Base-by-base conservation (phyloP, 2,888 invertebrate genomes). In the Drosophila mimetica region DNA sequence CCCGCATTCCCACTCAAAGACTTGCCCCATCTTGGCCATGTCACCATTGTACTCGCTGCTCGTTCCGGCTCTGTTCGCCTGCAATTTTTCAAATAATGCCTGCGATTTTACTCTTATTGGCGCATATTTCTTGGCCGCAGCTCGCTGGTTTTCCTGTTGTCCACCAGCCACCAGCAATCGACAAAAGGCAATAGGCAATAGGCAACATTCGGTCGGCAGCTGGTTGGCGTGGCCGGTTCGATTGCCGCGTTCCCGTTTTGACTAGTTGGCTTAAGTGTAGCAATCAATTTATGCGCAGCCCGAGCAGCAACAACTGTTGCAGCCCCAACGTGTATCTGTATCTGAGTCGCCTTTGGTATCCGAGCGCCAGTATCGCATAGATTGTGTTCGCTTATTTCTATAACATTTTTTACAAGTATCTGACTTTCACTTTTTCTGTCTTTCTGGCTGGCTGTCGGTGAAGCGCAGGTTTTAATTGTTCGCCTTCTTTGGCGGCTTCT, bases 241-340 rank as follows among this genome's bases (percentile, higher is more conserved):
- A 77, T 81, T 71, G 65, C 77, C 71, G 61, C 37, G 79, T 74
- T 85, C 79, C 85, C 85, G 77, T 82, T 77, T 77, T 59, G 73
- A 75, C 73, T 74, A 66, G 64, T 66, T 64, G 63, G 57, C 51
- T 73, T 73, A 77, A 82, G 74, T 85, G 86, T 85, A 54, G 76
- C 79, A 82, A 85, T 82, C 86, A 82, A 76, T 77, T 82, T 66
- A 52, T 66, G 48, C 41, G 46, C 59, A 65, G 42, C 66, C 60
- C 48, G 51, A 64, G 64, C 52, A 59, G 34, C 71, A 61, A 59
- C 71, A 74, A 66, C 71, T 70, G 70, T 76, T 76, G 78, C 76
- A 74, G 58, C 76, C 59, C 55, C 54, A 42, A 34, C 41, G 47
- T 42, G 53, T 34, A 55, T 30, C 14, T 58, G 30, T 44, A 28